These are phyloP conservation scores for Dreissena polymorpha DNA, from an alignment of 1,140 invertebrate genomes.

Conservation along the genomic window DNA sequence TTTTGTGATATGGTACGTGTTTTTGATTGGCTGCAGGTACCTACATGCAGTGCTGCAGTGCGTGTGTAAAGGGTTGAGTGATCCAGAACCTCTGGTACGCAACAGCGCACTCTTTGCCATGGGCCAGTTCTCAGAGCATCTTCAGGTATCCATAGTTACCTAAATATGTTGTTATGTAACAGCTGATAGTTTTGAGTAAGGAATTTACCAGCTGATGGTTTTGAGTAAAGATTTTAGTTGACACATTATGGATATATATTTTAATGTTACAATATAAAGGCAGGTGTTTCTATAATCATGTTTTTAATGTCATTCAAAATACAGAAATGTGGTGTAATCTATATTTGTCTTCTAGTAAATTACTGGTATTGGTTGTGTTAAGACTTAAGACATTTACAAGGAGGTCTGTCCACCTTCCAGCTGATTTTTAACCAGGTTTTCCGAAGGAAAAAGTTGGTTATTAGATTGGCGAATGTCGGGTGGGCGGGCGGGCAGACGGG, in stretches of 20 bases:
- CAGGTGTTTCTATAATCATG: too few relatives aligned
- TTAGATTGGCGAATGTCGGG: too few relatives aligned
- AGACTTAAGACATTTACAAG: too few relatives aligned
- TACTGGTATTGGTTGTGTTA: too few relatives aligned
- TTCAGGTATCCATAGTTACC: conserved; percentile 82
- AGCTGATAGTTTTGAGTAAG: background rate
- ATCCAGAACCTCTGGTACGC: conserved; percentile 83
- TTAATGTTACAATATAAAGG: background rate
- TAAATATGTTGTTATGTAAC: background rate
- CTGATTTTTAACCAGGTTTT: too few relatives aligned
- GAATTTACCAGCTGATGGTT: conserved; percentile 16
- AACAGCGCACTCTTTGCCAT: conserved; percentile 90
- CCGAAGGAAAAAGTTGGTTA: too few relatives aligned
- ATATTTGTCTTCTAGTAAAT: too few relatives aligned
- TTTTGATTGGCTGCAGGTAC: conserved; percentile 63
- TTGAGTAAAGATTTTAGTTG: background rate
- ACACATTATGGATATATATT: background rate
- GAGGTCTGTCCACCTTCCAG: too few relatives aligned
- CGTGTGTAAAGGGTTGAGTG: conserved; percentile 86
- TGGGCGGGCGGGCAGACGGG: too few relatives aligned
- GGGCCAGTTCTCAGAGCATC: conserved; percentile 90
- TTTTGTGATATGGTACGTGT: too few relatives aligned
- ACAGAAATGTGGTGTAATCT: too few relatives aligned
- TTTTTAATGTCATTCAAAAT: too few relatives aligned
- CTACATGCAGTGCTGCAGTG: conserved; percentile 86